Conservation (phyloP, 2,888 invertebrate species). For the Drosophila kuntzei region DNA sequence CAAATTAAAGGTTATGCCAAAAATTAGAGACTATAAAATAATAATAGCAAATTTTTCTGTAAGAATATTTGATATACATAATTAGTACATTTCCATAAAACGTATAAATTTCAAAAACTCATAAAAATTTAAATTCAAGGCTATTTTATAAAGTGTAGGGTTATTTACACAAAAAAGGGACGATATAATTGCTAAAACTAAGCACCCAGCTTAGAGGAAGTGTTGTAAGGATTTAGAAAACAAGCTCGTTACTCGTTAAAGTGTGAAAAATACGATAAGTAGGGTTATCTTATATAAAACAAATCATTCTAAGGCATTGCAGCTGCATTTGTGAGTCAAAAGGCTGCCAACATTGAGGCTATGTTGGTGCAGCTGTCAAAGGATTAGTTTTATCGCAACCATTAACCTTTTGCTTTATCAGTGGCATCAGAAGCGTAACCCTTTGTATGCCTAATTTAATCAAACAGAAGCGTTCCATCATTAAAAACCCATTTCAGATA, state of each 20-base stretch:
- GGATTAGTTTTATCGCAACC: constrained; percentile 40
- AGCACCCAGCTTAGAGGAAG: background rate
- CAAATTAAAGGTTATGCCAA: too few relatives aligned
- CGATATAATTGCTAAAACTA: background rate
- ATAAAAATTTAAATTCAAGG: too few relatives aligned
- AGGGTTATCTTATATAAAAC: background rate
- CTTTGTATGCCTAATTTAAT: constrained; percentile 56
- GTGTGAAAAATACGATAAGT: constrained; percentile 5
- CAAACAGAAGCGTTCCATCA: constrained; percentile 51
- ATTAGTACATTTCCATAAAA: too few relatives aligned
- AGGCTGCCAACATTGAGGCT: constrained; percentile 15
- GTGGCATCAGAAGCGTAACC: background rate
- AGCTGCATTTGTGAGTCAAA: constrained; percentile 22
- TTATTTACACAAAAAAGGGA: background rate
- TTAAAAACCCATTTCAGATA: constrained; percentile 53
- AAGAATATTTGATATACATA: too few relatives aligned
- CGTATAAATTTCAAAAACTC: background rate
- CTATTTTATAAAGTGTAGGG: too few relatives aligned
- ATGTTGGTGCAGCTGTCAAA: constrained; percentile 33
- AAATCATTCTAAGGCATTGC: background rate
- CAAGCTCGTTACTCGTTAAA: background rate
- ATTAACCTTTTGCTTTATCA: constrained; percentile 37
- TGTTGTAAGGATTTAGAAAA: constrained; percentile 7
- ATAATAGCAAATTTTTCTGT: too few relatives aligned
- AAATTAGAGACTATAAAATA: too few relatives aligned